A percentile compares a stretch with the other conserved stretches of the same genome.
These are phyloP conservation scores for Xenopus laevis DNA, from an alignment of 2,113 vertebrate genomes.

Conservation along the genomic window DNA sequence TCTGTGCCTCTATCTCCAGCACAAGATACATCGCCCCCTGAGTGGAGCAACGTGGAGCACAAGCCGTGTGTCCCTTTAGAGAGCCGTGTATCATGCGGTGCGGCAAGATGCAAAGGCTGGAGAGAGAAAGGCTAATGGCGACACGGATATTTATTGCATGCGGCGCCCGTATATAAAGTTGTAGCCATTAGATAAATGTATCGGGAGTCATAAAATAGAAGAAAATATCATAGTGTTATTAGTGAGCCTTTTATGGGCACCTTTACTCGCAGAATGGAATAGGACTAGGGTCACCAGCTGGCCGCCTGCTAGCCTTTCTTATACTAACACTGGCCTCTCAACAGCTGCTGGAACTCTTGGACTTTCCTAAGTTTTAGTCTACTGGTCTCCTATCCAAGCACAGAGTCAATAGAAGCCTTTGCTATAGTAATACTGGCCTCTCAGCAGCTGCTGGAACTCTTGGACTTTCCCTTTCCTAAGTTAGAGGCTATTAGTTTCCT, in stretches of 20 bases:
- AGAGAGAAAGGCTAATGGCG: neutral
- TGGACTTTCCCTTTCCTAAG: too few relatives aligned
- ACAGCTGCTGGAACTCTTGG: too few relatives aligned
- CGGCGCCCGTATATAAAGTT: neutral
- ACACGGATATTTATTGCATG: slow-evolving; percentile 4
- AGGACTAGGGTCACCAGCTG: too few relatives aligned
- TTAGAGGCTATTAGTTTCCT: too few relatives aligned
- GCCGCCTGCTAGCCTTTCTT: too few relatives aligned
- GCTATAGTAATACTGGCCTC: too few relatives aligned
- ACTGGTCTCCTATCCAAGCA: too few relatives aligned
- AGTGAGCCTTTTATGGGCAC: neutral
- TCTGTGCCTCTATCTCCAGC: neutral
- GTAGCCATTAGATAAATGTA: neutral
- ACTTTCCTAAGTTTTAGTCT: too few relatives aligned
- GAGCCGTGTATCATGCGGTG: slow-evolving; percentile 7
- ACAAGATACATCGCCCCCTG: neutral
- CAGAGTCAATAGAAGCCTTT: too few relatives aligned
- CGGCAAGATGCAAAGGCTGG: neutral
- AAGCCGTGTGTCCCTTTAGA: neutral
- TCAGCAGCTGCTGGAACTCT: too few relatives aligned
- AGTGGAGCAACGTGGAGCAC: neutral
- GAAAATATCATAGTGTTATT: neutral
- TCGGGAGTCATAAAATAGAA: neutral
- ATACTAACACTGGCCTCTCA: too few relatives aligned
- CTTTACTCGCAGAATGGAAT: too few relatives aligned